These are phyloP conservation scores for Rhodinocichla rosea DNA, from an alignment of 2,113 vertebrate genomes.

Conservation along the genomic window DNA sequence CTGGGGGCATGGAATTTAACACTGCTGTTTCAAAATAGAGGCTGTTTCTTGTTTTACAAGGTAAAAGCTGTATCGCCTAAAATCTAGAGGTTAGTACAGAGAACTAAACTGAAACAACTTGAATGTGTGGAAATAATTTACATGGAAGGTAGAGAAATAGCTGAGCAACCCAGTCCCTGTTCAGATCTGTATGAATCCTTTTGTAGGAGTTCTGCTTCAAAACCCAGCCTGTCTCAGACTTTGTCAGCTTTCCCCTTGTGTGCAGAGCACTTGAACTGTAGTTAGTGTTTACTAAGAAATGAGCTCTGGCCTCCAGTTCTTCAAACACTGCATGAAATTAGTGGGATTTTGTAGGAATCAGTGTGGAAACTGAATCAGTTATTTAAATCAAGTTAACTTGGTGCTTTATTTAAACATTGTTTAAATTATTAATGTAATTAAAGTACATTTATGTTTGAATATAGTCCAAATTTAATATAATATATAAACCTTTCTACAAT, in stretches of 20 bases:
- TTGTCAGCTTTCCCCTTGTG: background rate
- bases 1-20: background rate
- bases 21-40: background rate
- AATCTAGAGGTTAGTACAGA: background rate
- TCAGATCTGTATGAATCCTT: background rate
- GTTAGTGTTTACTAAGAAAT: background rate
- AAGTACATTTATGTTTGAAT: background rate
- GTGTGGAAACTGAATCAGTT: background rate
- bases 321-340: background rate
- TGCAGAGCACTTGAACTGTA: background rate
- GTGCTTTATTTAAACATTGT: slow-evolving; percentile 1
- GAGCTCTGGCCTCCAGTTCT: background rate
- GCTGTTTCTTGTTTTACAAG: background rate
- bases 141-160: background rate
- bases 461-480: slow-evolving; percentile 2
- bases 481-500: background rate
- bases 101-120: background rate
- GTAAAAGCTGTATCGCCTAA: background rate
- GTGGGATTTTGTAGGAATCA: background rate
- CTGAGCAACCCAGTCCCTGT: background rate
- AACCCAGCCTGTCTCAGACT: background rate
- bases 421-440: slow-evolving; percentile 9
- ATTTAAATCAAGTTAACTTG: background rate
- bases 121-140: background rate
- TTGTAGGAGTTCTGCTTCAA: background rate